phyloP scores from a whole-genome alignment of 2,888 invertebrate genomes.

The Eilema griseolum region DNA sequence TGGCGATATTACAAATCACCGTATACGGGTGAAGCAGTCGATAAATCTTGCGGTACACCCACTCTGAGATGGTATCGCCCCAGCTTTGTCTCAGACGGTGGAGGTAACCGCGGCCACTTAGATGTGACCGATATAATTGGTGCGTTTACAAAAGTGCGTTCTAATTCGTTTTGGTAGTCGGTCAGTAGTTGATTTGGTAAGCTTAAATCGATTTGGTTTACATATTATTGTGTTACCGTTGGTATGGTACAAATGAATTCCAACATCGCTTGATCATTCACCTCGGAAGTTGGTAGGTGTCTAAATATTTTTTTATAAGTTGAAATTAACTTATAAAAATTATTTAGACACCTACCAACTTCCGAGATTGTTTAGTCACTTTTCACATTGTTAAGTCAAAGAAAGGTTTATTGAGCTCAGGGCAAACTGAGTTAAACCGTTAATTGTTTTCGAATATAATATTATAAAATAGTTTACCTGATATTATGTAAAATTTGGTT shows the following conservation, averaged over 20 bases:
- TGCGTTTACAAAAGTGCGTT: constrained; percentile 61
- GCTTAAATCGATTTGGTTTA: not conserved
- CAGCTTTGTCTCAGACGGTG: constrained; percentile 67
- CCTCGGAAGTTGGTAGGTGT: not conserved
- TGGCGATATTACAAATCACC: constrained; percentile 76
- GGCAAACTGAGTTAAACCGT: too few species aligned
- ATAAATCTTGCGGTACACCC: constrained; percentile 80
- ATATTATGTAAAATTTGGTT: too few species aligned
- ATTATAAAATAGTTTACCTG: too few species aligned
- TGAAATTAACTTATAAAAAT: too few species aligned
- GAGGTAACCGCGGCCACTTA: constrained; percentile 68
- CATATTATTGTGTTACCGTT: not conserved
- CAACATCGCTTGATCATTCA: not conserved
- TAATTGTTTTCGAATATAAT: too few species aligned
- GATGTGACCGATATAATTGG: constrained; percentile 77
- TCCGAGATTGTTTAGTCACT: too few species aligned
- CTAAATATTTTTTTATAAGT: too few species aligned
- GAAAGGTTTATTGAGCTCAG: too few species aligned
- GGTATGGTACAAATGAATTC: not conserved
- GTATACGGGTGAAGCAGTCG: constrained; percentile 75
- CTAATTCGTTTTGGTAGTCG: constrained; percentile 21
- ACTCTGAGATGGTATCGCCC: constrained; percentile 74
- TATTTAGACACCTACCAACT: too few species aligned
- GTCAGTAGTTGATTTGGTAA: not conserved
- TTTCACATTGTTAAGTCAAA: too few species aligned